Conservation (phyloP, 2,797 vertebrate species). For the Epinephelus coioides region DNA sequence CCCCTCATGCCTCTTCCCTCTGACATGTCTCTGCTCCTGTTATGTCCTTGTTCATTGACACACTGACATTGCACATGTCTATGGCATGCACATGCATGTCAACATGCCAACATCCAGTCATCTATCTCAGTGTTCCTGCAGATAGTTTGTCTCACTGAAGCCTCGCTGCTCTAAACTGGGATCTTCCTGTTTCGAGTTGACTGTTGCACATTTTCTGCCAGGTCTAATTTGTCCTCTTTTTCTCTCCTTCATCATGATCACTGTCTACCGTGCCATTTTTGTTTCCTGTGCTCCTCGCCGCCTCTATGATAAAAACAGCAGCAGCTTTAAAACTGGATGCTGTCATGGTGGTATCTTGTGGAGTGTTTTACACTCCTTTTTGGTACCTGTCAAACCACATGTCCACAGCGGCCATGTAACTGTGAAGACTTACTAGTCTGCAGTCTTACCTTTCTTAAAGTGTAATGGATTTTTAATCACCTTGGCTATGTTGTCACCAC, state of each 20-base stretch:
- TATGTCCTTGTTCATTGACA: conserved; percentile 52
- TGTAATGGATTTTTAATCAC: conserved; percentile 44
- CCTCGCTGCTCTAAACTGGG: conserved; percentile 11
- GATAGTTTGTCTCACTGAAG: conserved; percentile 53
- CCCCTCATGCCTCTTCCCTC: conserved; percentile 26
- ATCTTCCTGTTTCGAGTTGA: conserved; percentile 49
- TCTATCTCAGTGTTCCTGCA: conserved; percentile 23
- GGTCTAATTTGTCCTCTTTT: conserved; percentile 63
- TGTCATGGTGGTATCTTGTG: conserved; percentile 13
- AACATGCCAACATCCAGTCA: conserved; percentile 17
- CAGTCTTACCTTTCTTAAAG: conserved; percentile 13
- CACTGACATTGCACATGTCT: conserved; percentile 55
- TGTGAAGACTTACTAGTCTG: conserved; percentile 7
- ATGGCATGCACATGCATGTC: conserved; percentile 34
- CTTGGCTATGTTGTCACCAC: conserved; percentile 8
- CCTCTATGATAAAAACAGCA: conserved; percentile 22
- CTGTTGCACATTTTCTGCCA: conserved; percentile 63
- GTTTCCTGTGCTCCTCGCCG: conserved; percentile 24
- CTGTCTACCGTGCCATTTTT: conserved; percentile 43
- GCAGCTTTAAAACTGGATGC: conserved; percentile 17
- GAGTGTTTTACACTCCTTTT: conserved; percentile 29
- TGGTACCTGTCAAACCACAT: conserved; percentile 28
- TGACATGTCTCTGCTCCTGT: conserved; percentile 40
- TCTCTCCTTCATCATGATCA: conserved; percentile 47
- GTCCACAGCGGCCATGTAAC: conserved; percentile 8